Percentiles rank a stretch among this genome's conserved stretches.
Conservation (phyloP, 2,888 invertebrate genomes). For the Oligia latruncula region DNA sequence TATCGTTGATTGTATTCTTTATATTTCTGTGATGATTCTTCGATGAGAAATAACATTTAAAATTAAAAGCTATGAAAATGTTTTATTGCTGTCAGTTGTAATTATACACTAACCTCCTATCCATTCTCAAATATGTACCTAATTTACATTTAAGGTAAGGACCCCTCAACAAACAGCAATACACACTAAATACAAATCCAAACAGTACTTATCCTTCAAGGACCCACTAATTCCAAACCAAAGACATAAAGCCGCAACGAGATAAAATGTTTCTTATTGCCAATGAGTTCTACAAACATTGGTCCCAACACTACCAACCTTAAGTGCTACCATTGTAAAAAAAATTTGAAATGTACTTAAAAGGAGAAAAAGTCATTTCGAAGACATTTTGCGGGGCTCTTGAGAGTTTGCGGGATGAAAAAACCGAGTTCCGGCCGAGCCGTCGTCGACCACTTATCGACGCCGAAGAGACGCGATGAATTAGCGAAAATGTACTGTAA, state of each 20-base stretch:
- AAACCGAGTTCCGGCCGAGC: slow-evolving; percentile 84
- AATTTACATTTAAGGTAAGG: not conserved
- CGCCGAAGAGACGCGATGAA: slow-evolving; percentile 79
- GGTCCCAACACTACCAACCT: slow-evolving; percentile 62
- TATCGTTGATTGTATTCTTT: not conserved
- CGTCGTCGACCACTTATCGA: slow-evolving; percentile 84
- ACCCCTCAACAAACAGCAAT: slow-evolving; percentile 18
- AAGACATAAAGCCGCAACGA: slow-evolving; percentile 62
- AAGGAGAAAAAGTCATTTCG: slow-evolving; percentile 83
- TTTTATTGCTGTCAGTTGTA: too few species aligned
- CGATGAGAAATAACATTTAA: not conserved
- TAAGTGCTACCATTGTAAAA: slow-evolving; percentile 80
- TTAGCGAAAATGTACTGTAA: slow-evolving; percentile 71
- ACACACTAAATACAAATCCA: slow-evolving; percentile 43
- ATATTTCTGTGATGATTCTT: not conserved
- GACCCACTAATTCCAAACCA: slow-evolving; percentile 51
- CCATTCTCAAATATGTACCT: slow-evolving; percentile 5
- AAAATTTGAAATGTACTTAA: slow-evolving; percentile 85
- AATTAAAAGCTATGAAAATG: not conserved
- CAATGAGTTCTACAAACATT: slow-evolving; percentile 62
- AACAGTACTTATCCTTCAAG: slow-evolving; percentile 58
- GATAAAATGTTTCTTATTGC: slow-evolving; percentile 43
- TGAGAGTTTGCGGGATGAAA: slow-evolving; percentile 84
- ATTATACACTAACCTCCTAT: not conserved
- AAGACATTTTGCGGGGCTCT: slow-evolving; percentile 87